Conservation (phyloP, 1,140 invertebrate genomes). For the Bombus affinis region DNA sequence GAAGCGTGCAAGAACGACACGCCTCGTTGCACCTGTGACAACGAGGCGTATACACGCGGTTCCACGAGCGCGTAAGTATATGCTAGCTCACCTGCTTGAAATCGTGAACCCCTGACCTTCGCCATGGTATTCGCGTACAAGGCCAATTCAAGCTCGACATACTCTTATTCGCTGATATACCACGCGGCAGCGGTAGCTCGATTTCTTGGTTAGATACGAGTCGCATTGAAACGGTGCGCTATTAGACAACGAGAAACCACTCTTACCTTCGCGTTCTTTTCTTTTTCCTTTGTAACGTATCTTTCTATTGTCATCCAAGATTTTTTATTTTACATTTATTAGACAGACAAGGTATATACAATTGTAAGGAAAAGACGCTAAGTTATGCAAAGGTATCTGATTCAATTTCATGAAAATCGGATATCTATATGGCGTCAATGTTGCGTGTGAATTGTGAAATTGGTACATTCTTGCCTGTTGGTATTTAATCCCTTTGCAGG, state of each 20-base stretch:
- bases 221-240: background rate
- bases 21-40: slow-evolving; percentile 66
- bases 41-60: slow-evolving; percentile 63
- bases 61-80: slow-evolving; percentile 40
- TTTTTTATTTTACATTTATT: background rate
- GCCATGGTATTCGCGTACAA: slow-evolving; percentile 68
- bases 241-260: too few relatives aligned
- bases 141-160: slow-evolving; percentile 58
- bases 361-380: too few relatives aligned
- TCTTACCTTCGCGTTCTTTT: background rate
- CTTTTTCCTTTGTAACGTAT: background rate
- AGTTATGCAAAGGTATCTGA: too few relatives aligned
- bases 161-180: slow-evolving; percentile 53
- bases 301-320: background rate
- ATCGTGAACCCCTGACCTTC: slow-evolving; percentile 72
- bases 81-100: slow-evolving; percentile 59
- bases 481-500: too few relatives aligned
- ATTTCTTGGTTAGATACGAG: slow-evolving; percentile 2
- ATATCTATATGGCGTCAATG: too few relatives aligned
- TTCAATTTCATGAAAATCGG: too few relatives aligned
- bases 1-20: slow-evolving; percentile 44
- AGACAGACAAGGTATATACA: too few relatives aligned
- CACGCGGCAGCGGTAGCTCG: background rate
- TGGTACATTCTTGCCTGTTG: too few relatives aligned
- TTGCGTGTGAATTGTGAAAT: too few relatives aligned